Evolutionary conservation across 2,888 invertebrate species (phyloP), one percentile per base, ranked within the genome.

Genomic region (Parthenolecanium corni): DNA sequence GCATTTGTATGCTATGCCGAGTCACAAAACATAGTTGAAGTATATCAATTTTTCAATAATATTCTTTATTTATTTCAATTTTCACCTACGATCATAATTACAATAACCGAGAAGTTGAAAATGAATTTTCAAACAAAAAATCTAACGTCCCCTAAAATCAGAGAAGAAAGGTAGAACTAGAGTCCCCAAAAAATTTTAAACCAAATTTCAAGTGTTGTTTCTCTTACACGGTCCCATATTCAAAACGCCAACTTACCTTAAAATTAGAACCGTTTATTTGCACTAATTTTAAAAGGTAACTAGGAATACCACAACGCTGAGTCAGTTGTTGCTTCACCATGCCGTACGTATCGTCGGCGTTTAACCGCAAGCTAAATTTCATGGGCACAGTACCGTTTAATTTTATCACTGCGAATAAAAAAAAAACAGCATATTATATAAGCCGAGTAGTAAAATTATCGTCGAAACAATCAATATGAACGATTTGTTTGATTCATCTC

Each of bases 311-410:
- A 68, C 84, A 83, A 61, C 85, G 73, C 11, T 78, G 76, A 2
- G 81, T 76, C 20, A 92, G 75, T 66, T 84, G 82, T 66, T 79
- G 79, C 75, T 89, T 90, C 46, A 92, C 73, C 64, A 84, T 83
- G n/a, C 77, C 71, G 70, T 88, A 88, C 52, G 84, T 85, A 65
- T 86, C 87, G 68, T 91, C 91, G 6, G 88, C 85, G 73, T 85
- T 86, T 23, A 92, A 78, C 1, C 89, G 79, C 65, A 92, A 77
- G 1, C 91, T 92, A 73, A 91, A 93, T 71, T 89, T 86, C 0
- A 84, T 78, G 0, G 93, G 93, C 54, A 85, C 82, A 18, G 85
- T 83, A 0, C 91, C 92, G 73, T 90, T 87, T 67, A 86, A 74
- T n/a, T 82, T 75, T 64, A 88, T 81, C 16, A 88, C 87, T 86